Evolutionary conservation across 2,888 invertebrate genomes (phyloP).

Genomic region (Scaptomyza tumidula): DNA sequence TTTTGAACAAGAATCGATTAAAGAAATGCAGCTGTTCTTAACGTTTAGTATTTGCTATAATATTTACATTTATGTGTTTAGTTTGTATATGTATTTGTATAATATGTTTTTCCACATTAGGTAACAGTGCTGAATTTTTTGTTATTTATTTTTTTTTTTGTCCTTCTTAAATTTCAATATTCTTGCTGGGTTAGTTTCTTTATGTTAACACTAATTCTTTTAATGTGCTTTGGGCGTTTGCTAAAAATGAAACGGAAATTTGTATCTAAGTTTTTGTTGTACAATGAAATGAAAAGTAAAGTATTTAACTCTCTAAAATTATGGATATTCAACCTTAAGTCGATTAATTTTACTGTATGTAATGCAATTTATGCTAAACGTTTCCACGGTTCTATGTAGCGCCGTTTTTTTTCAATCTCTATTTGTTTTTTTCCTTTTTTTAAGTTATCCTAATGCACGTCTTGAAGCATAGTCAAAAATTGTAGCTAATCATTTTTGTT

Average conservation of each 20-base stretch:
- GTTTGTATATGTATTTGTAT: slow-evolving; percentile 43
- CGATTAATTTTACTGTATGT: slow-evolving; percentile 16
- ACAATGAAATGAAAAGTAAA: slow-evolving; percentile 7
- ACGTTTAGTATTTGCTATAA: slow-evolving; percentile 46
- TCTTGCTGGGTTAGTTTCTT: slow-evolving; percentile 29
- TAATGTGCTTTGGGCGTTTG: slow-evolving; percentile 27
- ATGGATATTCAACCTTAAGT: slow-evolving; percentile 21
- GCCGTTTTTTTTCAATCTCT: not conserved
- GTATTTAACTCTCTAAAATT: slow-evolving; percentile 11
- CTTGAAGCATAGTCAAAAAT: slow-evolving; percentile 22
- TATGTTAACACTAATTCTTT: slow-evolving; percentile 24
- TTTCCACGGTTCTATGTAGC: slow-evolving; percentile 30
- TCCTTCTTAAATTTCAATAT: slow-evolving; percentile 8
- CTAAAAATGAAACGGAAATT: slow-evolving; percentile 25
- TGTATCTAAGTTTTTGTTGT: slow-evolving; percentile 2
- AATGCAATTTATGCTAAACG: slow-evolving; percentile 15
- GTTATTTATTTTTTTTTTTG: not conserved
- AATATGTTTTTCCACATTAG: slow-evolving; percentile 53
- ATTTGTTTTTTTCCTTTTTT: not conserved
- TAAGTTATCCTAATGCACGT: slow-evolving; percentile 13
- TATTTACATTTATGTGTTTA: slow-evolving; percentile 64
- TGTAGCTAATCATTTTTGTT: not conserved
- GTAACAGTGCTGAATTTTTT: slow-evolving; percentile 54
- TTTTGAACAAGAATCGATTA: slow-evolving; percentile 30
- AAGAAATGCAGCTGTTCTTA: slow-evolving; percentile 36